Evolutionary conservation across 2,797 vertebrate species (phyloP).

Genomic region (Gallinago solitaria): DNA sequence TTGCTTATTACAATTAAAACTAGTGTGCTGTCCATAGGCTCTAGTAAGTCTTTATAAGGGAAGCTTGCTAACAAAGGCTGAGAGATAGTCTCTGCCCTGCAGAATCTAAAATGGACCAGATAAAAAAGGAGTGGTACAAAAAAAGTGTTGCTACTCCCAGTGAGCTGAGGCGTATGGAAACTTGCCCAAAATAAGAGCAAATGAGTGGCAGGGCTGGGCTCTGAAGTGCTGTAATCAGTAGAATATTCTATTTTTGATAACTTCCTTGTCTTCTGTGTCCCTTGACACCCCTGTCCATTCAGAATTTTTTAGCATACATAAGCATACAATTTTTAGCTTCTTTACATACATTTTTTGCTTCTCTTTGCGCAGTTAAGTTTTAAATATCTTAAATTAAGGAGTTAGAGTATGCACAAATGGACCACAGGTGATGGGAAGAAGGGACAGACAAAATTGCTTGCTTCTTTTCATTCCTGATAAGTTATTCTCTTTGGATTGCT

Average conservation of each 20-base stretch:
- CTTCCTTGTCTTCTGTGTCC: constrained; percentile 55
- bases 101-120: background rate
- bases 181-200: constrained; percentile 23
- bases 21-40: background rate
- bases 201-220: constrained; percentile 40
- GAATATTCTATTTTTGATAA: constrained; percentile 65
- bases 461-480: background rate
- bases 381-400: constrained; percentile 1
- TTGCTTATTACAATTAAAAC: background rate
- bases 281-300: background rate
- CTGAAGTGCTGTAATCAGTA: constrained; percentile 55
- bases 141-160: background rate
- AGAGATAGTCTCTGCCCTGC: background rate
- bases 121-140: background rate
- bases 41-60: background rate
- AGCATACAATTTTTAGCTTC: constrained; percentile 18
- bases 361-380: constrained; percentile 11
- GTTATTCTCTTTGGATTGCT: background rate
- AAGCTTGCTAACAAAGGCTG: background rate
- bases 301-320: constrained; percentile 68
- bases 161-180: background rate
- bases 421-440: background rate
- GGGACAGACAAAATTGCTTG: background rate
- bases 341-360: background rate
- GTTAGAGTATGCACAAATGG: background rate